Evolutionary conservation across 2,888 invertebrate genomes (phyloP), one percentile per base, ranked within the genome.

Genomic region (Synanthedon formicaeformis): DNA sequence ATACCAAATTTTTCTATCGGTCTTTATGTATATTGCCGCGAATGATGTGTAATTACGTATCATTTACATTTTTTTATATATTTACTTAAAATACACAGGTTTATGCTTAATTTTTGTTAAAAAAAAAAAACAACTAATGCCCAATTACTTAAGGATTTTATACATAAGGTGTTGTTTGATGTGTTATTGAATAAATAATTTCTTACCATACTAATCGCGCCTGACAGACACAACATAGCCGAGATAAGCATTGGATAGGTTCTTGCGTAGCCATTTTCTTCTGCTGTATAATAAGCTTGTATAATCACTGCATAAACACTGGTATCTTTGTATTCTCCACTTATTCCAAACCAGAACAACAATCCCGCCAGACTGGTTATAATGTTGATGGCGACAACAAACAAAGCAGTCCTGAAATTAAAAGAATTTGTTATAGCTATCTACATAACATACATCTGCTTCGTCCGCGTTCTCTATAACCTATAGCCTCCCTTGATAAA

Each of bases 151-250:
- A 23, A 23, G 23, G 23, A 23, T 23, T 23, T 23, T 23, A 23
- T 5, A 23, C 5, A 23, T 5, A 23, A 23, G 23, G 23, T 23
- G 8, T 10, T 34, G 34, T 5, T 34, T 34, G 4, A 10, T 34
- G 34, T 34, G 10, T 34, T 34, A 10, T 10, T 34, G 5, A 34
- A 34, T 10, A 34, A 34, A 34, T 10, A 34, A 34, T 8, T 18
- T 41, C 68, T 65, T 60, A 85, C 86, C 78, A 83, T 66, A 50
- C 73, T 73, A 34, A 83, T 70, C 6, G 75, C 56, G 55, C 83
- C 85, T 50, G 84, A 81, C 0, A 78, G 51, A 41, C 79, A 58
- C 14, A 86, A 56, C 10, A 63, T 66, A 10, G 71, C 54, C 54
- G 73, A 76, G 1, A 72, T 64, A 2, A 78, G 55, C 10, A 80